A percentile compares a stretch with the other conserved stretches of the same genome.
These are phyloP conservation scores for Siniperca scherzeri DNA, from an alignment of 2,797 vertebrate genomes.

Conservation along the genomic window DNA sequence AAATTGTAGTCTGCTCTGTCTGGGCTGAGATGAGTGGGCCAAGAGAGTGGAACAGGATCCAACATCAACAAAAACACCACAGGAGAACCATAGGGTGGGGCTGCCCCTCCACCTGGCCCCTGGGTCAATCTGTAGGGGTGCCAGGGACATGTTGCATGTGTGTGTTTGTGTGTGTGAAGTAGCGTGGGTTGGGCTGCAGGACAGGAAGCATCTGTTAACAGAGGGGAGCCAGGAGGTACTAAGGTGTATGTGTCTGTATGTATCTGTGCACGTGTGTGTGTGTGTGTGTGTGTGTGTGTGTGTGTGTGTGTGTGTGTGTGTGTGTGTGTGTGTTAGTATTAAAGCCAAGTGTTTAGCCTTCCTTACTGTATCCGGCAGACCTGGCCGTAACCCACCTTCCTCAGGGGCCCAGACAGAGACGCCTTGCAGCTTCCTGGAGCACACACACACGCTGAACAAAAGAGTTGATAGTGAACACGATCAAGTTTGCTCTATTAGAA, in stretches of 20 bases:
- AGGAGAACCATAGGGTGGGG: constrained; percentile 52
- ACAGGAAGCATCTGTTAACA: constrained; percentile 84
- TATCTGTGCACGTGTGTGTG: neutral
- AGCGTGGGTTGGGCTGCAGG: constrained; percentile 41
- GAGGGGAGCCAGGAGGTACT: constrained; percentile 56
- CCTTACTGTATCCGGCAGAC: constrained; percentile 67
- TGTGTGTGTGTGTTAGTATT: neutral
- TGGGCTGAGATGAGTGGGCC: constrained; percentile 45
- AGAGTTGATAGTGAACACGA: neutral
- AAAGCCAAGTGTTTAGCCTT: constrained; percentile 52
- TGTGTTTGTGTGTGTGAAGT: constrained; percentile 42
- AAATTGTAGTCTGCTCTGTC: constrained; percentile 37
- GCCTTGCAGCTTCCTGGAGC: constrained; percentile 66
- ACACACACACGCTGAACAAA: constrained; percentile 15
- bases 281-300: neutral
- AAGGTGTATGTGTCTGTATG: constrained; percentile 11
- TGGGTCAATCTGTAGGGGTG: constrained; percentile 62
- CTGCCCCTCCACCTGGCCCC: constrained; percentile 50
- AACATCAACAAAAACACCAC: constrained; percentile 64
- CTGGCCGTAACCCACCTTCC: constrained; percentile 70
- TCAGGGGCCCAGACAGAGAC: constrained; percentile 65
- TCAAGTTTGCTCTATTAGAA: neutral
- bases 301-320: neutral
- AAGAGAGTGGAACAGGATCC: constrained; percentile 47
- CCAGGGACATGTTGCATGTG: constrained; percentile 25